A percentile compares a stretch with the other conserved stretches of the same genome.
phyloP scores from a whole-genome alignment of 2,888 invertebrate species.

The Eucera pruinosa region DNA sequence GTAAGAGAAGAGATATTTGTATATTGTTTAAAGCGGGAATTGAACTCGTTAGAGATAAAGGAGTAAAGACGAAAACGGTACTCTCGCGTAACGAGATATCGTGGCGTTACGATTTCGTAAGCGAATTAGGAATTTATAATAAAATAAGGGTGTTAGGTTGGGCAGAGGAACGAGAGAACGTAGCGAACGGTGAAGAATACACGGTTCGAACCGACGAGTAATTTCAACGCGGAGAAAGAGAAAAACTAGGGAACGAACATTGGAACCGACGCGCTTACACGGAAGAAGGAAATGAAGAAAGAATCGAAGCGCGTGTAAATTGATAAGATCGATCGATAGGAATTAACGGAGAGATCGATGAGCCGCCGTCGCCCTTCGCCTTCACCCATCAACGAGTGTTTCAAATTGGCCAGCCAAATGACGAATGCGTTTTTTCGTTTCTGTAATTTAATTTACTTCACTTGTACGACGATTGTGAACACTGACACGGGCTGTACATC shows the following conservation, averaged over 20 bases:
- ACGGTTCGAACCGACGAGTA: too few relatives aligned
- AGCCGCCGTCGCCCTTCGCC: constrained; percentile 44
- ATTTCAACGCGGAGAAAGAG: too few relatives aligned
- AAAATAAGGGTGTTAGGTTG: constrained; percentile 46
- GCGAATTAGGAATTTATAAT: constrained; percentile 42
- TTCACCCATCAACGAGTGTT: constrained; percentile 43
- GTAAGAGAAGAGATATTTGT: constrained; percentile 39
- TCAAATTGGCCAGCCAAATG: too few relatives aligned
- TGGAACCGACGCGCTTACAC: neutral
- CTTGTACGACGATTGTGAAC: constrained; percentile 63
- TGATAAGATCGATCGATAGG: constrained; percentile 19
- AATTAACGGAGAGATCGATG: constrained; percentile 23
- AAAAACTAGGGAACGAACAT: constrained; percentile 15
- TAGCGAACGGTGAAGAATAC: too few relatives aligned
- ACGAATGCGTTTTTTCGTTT: too few relatives aligned
- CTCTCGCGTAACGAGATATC: constrained; percentile 20
- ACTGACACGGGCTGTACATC: constrained; percentile 73
- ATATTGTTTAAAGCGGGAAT: constrained; percentile 45
- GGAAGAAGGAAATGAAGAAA: neutral
- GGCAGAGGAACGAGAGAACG: constrained; percentile 30
- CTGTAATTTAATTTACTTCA: constrained; percentile 64
- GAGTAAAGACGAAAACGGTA: constrained; percentile 16
- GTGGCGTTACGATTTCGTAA: constrained; percentile 45
- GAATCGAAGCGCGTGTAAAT: constrained; percentile 34
- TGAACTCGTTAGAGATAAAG: constrained; percentile 23